phyloP scores from a whole-genome alignment of 2,797 vertebrate genomes.

The Anguilla pacifica region DNA sequence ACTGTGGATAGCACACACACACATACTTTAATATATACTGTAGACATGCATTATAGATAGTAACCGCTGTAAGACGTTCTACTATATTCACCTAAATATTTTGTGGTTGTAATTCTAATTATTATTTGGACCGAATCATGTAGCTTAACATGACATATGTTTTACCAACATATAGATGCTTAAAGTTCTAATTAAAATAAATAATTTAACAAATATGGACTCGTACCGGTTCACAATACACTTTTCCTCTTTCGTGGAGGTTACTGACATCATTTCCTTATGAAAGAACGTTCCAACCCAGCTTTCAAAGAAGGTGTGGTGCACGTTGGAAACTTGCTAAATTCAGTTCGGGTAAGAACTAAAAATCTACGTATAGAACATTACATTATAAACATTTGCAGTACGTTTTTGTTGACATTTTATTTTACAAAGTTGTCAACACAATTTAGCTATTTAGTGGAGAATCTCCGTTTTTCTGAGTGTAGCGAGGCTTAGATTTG shows the following conservation, averaged over 20 bases:
- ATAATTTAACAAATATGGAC: neutral
- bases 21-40: neutral
- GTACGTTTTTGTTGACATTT: neutral
- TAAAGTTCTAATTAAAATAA: neutral
- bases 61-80: neutral
- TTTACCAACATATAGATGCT: neutral
- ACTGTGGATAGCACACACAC: too few species aligned
- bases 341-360: neutral
- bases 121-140: neutral
- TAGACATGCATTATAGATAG: neutral
- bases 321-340: neutral
- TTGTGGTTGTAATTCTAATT: neutral
- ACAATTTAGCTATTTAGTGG: neutral
- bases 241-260: neutral
- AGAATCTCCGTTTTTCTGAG: neutral
- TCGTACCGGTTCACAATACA: neutral
- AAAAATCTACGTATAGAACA: neutral
- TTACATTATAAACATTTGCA: neutral
- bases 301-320: slow-evolving; percentile 23
- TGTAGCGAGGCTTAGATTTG: neutral
- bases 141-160: neutral
- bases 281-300: neutral
- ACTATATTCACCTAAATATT: neutral
- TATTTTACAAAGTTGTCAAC: neutral
- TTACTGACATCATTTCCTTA: slow-evolving; percentile 35